Evolutionary conservation across 2,888 invertebrate genomes (phyloP).

Genomic region (Zootermopsis nevadensis): DNA sequence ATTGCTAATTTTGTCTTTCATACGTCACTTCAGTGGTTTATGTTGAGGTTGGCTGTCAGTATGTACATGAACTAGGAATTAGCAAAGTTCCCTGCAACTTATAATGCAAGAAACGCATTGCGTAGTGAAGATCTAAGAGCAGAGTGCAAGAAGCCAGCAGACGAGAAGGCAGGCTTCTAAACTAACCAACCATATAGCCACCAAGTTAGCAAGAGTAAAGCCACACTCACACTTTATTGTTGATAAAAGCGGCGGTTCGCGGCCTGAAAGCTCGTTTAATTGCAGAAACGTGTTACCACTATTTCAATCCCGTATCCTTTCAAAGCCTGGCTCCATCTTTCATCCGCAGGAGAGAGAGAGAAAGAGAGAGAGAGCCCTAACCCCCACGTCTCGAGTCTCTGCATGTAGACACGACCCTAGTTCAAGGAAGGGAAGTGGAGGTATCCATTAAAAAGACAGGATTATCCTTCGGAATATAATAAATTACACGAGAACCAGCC

Average conservation of each 20-base stretch:
- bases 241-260: conserved; percentile 33
- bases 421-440: not conserved
- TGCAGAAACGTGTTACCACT: conserved; percentile 48
- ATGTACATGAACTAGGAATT: conserved; percentile 7
- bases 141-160: not conserved
- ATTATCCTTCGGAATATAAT: conserved; percentile 12
- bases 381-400: not conserved
- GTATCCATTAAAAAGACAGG: conserved; percentile 11
- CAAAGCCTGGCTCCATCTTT: conserved; percentile 42
- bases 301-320: conserved; percentile 47
- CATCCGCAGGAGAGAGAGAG: conserved; percentile 19
- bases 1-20: not conserved
- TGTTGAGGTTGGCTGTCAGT: not conserved
- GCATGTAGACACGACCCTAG: not conserved
- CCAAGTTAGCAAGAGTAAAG: not conserved
- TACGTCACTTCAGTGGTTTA: not conserved
- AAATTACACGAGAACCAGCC: conserved; percentile 6
- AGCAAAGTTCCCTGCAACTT: not conserved
- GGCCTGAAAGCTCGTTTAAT: conserved; percentile 47
- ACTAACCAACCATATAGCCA: conserved; percentile 18
- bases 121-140: not conserved
- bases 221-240: conserved; percentile 43
- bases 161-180: not conserved
- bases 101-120: not conserved
- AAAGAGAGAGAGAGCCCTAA: not conserved